Evolutionary conservation across 1,140 invertebrate species (phyloP).

Genomic region (Branchinecta lindahli): DNA sequence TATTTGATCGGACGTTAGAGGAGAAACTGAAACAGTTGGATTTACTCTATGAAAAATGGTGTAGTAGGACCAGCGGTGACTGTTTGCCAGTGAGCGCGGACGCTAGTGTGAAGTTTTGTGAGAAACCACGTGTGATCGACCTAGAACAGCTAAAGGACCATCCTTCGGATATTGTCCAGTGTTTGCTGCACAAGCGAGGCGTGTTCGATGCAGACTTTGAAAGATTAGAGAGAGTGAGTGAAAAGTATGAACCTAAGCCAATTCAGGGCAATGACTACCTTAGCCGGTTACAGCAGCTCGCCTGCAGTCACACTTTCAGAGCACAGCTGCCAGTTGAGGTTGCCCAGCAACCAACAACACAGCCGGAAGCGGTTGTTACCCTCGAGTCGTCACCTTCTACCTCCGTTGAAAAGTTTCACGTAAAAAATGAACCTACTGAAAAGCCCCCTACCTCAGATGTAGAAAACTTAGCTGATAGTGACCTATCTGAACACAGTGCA

Average conservation of each 20-base stretch:
- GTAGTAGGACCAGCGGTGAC: slow-evolving; percentile 27
- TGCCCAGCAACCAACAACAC: no score
- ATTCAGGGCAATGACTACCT: slow-evolving; percentile 16
- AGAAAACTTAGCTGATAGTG: no score
- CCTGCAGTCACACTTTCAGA: neutral
- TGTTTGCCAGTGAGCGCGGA: slow-evolving; percentile 19
- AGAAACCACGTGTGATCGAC: slow-evolving; percentile 44
- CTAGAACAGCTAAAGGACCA: slow-evolving; percentile 43
- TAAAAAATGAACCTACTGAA: no score
- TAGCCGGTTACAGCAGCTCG: neutral
- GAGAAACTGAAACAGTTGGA: slow-evolving; percentile 74
- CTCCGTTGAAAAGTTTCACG: slow-evolving; percentile 18
- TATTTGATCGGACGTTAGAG: slow-evolving; percentile 42
- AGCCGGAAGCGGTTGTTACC: neutral
- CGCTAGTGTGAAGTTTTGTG: slow-evolving; percentile 36
- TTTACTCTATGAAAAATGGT: slow-evolving; percentile 84
- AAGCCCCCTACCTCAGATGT: no score
- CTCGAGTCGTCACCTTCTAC: slow-evolving; percentile 16
- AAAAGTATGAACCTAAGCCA: slow-evolving; percentile 61
- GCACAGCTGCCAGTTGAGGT: neutral
- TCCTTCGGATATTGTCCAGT: slow-evolving; percentile 84
- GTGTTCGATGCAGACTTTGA: slow-evolving; percentile 93
- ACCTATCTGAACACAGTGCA: no score
- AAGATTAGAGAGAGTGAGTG: slow-evolving; percentile 67
- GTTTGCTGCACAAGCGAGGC: slow-evolving; percentile 72